Evolutionary conservation across 2,888 invertebrate species (phyloP), one percentile per base, ranked within the genome.

Genomic region (Eustalomyia histrio): DNA sequence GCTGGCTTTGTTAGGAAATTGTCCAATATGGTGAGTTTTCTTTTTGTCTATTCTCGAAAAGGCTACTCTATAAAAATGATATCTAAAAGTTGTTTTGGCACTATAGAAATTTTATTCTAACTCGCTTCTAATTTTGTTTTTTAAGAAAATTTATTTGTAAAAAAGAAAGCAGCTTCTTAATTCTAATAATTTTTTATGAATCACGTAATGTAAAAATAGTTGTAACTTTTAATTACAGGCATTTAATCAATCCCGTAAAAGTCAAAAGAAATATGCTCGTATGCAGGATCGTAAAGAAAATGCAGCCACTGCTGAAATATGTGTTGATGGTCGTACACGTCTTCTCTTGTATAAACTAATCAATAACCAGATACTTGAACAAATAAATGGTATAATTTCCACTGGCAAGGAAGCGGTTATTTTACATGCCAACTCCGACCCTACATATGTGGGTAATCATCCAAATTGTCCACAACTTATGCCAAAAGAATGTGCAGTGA

Each of bases 391-490:
- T 17, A 95, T 97, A 71, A 95, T 99, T 84, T 97, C 97, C 64
- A 98, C 97, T n/a, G 98, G 95, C 78, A 93, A 96, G 91, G 99
- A 99, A 91, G 97, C 98, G 1, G 96, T 98, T 84, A 97, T 99
- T 1, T 93, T 98, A 83, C 97, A 98, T 90, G 97, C 97, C 0
- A 92, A 93, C 73, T 92, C 92, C 1, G 93, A 93, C 85, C 90
- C 91, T 5, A 89, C 91, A 9, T 93, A 93, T 91, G 81, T 85
- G 1, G 86, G 84, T 14, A 88, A 91, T 43, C 88, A 88, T 12
- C 92, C 92, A 67, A 55, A 72, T 18, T 57, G 53, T 43, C 65
- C 76, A 2, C 57, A 69, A 82, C 78, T 63, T 81, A 88, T 92
- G 83, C 94, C 94, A 35, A 93, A 92, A 84, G 95, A 95, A 89